Evolutionary conservation across 2,797 vertebrate species (phyloP), one percentile per base, ranked within the genome.

Genomic region (Scyliorhinus canicula): DNA sequence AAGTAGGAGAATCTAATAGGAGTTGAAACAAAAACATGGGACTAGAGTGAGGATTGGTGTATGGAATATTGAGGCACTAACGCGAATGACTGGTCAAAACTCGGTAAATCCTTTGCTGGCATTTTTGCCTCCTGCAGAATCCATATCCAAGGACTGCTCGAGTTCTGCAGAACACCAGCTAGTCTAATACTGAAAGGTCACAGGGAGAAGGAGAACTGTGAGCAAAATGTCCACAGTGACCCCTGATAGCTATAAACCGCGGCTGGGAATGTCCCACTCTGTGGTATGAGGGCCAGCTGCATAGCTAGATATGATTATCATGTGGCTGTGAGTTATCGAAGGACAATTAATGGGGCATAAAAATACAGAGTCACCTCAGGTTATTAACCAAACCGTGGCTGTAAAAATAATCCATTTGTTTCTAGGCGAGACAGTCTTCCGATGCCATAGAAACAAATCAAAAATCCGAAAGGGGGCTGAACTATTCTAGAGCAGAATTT

Each of bases 311-410:
- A 24, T 74, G 35, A 94, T 94, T 40, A 74, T 74, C 55, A n/a
- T 74, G 44, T 74, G 67, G 74, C 67, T 74, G 84, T 52, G 67
- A 52, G 35, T 71, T 74, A 94, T 69, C 28, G 28, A 74, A 44
- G 67, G 67, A 31, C 74, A 52, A 71, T 94, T 74, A 74, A 74
- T 74, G 50, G 57, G 24, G 28, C 47, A 74, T 19, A 74, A 35
- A 52, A 52, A 63, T 67, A 35, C 31, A 74, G 44, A 71, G 65
- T 50, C 67, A 52, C 31, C 93, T n/a, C 40, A 52, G 50, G 31
- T 94, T 94, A 94, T 55, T 74, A 74, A 94, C 16, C 67, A 94
- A 94, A 71, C 63, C 60, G 86, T 8, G 26, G 47, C 50, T 74
- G 93, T 1, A 74, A 94, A 91, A 44, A 74, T 69, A 93, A 93